A percentile compares a stretch with the other conserved stretches of the same genome.
Evolutionary conservation across 2,888 invertebrate species (phyloP).

Genomic region (Himalopsyche kuldschensis): DNA sequence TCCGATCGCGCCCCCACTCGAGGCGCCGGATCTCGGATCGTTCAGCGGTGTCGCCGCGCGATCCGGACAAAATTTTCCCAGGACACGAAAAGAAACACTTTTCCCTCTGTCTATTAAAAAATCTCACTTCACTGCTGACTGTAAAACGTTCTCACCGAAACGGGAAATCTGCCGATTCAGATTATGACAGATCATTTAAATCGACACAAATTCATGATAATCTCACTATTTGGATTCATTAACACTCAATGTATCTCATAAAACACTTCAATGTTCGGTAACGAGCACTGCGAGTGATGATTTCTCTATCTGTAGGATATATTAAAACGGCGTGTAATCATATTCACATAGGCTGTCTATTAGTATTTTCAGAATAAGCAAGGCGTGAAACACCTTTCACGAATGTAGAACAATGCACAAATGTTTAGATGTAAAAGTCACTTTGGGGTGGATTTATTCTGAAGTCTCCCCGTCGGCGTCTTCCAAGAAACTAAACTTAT

Average conservation of each 20-base stretch:
- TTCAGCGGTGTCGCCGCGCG: not conserved
- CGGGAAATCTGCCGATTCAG: not conserved
- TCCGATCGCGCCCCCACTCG: not conserved
- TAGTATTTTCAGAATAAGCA: conserved; percentile 16
- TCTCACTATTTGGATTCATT: conserved; percentile 11
- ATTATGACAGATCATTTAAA: conserved; percentile 14
- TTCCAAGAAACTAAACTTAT: conserved; percentile 75
- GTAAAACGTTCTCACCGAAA: not conserved
- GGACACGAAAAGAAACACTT: conserved; percentile 19
- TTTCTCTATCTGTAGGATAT: not conserved
- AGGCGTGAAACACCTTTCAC: not conserved
- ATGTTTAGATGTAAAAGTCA: not conserved
- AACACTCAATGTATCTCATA: conserved; percentile 2
- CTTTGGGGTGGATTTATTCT: conserved; percentile 29
- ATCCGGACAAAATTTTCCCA: not conserved
- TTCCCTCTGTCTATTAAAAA: conserved; percentile 26
- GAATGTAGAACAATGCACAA: conserved; percentile 7
- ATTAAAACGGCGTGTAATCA: not conserved
- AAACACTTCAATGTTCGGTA: not conserved
- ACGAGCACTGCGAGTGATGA: not conserved
- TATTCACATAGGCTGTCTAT: conserved; percentile 7
- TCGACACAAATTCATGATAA: conserved; percentile 9
- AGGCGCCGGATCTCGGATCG: not conserved
- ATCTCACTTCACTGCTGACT: conserved; percentile 17
- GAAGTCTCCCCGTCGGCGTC: conserved; percentile 58